Conservation (phyloP, 2,113 vertebrate species). For the Mesembrinibis cayennensis region DNA sequence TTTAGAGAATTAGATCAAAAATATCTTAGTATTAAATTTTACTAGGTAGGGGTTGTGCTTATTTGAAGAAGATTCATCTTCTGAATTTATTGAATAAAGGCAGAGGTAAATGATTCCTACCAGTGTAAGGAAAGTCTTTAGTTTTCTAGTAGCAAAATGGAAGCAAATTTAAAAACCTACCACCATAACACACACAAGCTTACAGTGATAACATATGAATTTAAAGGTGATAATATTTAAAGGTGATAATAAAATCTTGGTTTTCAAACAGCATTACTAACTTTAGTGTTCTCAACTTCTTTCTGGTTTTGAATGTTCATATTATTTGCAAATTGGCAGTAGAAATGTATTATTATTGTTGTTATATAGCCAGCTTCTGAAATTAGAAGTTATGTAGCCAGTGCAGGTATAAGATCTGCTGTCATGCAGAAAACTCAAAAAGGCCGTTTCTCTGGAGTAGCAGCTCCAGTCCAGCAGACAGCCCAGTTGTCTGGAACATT, state of each 20-base stretch:
- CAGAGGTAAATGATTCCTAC: neutral
- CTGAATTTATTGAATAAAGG: neutral
- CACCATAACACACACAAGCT: neutral
- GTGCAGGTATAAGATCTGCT: neutral
- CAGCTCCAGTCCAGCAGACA: neutral
- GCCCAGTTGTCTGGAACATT: neutral
- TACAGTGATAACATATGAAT: neutral
- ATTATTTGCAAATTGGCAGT: neutral
- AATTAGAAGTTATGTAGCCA: neutral
- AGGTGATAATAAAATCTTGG: neutral
- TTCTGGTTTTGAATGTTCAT: neutral
- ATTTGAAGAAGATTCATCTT: neutral
- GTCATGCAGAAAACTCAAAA: neutral
- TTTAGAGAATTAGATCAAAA: neutral
- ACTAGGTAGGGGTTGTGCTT: neutral
- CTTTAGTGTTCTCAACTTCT: conserved; percentile 10
- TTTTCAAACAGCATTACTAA: neutral
- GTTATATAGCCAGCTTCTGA: neutral
- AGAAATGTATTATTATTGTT: neutral
- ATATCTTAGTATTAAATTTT: neutral
- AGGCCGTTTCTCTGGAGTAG: neutral
- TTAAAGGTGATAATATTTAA: neutral
- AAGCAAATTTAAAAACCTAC: conserved; percentile 4
- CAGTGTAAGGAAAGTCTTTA: neutral
- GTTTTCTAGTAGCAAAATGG: conserved; percentile 1